Evolutionary conservation across 2,797 vertebrate genomes (phyloP).

Genomic region (Bovichtus diacanthus): DNA sequence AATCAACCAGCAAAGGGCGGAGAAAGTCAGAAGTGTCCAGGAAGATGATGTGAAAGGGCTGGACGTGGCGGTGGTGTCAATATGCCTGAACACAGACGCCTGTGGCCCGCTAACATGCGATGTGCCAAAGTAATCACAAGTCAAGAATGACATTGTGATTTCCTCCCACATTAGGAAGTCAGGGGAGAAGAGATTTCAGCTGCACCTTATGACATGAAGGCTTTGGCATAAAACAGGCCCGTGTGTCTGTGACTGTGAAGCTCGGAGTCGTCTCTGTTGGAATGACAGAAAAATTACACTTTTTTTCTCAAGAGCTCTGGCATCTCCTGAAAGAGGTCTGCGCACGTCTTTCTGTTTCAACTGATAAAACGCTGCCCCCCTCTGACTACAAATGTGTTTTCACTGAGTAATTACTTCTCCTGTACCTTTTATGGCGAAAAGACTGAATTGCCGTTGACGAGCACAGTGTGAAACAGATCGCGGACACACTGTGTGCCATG

Average conservation of each 20-base stretch:
- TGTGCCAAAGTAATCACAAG: conserved; percentile 65
- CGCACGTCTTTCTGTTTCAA: conserved; percentile 48
- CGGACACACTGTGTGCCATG: conserved; percentile 21
- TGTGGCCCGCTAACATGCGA: conserved; percentile 35
- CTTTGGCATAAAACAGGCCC: conserved; percentile 39
- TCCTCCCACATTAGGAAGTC: conserved; percentile 24
- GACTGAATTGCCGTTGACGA: conserved; percentile 58
- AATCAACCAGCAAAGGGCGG: conserved; percentile 46
- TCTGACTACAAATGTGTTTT: conserved; percentile 43
- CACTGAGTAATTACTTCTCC: conserved; percentile 66
- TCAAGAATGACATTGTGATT: conserved; percentile 61
- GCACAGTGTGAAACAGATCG: conserved; percentile 56
- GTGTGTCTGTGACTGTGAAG: conserved; percentile 18
- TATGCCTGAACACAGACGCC: conserved; percentile 50
- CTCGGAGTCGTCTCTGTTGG: conserved; percentile 33
- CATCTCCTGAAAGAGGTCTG: conserved; percentile 24
- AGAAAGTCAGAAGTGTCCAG: conserved; percentile 41
- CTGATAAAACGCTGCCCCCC: conserved; percentile 47
- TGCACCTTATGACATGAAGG: conserved; percentile 51
- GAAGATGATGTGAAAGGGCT: conserved; percentile 68
- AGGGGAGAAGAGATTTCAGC: conserved; percentile 28
- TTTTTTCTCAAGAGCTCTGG: conserved; percentile 34
- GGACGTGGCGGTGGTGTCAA: conserved; percentile 64
- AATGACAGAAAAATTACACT: conserved; percentile 43
- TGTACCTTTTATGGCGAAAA: conserved; percentile 56